A percentile compares a stretch with the other conserved stretches of the same genome.
Conservation (phyloP, 2,888 invertebrate species). For the Lasioglossum calceatum region DNA sequence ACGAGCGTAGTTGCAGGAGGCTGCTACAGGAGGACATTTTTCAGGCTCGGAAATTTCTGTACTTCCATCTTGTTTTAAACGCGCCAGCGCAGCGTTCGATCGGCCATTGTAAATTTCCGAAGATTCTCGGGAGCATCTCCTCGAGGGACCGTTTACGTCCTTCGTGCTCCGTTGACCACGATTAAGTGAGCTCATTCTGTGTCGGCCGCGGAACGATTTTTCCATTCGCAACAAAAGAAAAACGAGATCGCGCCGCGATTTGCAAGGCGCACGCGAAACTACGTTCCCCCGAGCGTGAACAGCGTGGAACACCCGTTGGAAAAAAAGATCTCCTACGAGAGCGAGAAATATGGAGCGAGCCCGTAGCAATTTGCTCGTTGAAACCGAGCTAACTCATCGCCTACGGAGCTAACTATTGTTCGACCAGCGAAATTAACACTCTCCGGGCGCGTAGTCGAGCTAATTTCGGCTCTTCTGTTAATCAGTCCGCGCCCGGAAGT, state of each 20-base stretch:
- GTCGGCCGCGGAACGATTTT: not conserved
- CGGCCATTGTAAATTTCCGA: not conserved
- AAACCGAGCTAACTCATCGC: not conserved
- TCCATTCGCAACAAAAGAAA: not conserved
- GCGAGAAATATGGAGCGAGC: not conserved
- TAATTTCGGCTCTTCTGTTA: not conserved
- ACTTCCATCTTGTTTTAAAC: not conserved
- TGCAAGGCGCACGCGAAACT: not conserved
- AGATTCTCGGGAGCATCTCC: not conserved
- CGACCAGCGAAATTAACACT: not conserved
- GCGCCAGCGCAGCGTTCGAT: not conserved
- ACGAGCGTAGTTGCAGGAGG: too few relatives aligned
- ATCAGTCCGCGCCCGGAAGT: not conserved
- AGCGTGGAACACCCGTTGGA: not conserved
- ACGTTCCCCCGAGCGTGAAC: not conserved
- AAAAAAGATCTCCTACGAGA: not conserved
- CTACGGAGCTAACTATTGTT: not conserved
- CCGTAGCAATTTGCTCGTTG: not conserved
- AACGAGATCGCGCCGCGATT: not conserved
- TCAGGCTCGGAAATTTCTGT: not conserved
- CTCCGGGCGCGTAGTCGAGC: not conserved
- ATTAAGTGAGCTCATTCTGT: not conserved
- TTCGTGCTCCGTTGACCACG: constrained; percentile 4
- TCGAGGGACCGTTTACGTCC: not conserved
- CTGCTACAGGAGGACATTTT: not conserved